phyloP scores from a whole-genome alignment of 1,140 invertebrate species.

The Spodoptera frugiperda region DNA sequence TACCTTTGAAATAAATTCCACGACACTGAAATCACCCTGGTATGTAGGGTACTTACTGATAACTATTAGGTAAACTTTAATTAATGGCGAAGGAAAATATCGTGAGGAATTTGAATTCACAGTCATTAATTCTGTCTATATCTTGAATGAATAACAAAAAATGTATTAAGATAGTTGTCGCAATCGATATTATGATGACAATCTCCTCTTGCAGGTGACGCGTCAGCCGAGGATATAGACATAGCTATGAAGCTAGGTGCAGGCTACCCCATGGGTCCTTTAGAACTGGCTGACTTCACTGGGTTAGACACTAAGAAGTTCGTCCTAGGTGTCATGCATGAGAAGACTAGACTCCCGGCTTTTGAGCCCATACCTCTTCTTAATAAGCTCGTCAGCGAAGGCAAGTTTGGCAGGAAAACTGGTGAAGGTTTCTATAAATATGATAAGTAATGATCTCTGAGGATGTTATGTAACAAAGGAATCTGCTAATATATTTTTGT shows the following conservation, averaged over 20 bases:
- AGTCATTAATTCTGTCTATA: no score
- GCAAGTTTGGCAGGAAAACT: constrained; percentile 92
- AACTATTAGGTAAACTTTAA: no score
- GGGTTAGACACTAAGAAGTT: constrained; percentile 90
- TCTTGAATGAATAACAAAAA: no score
- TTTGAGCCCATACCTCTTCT: constrained; percentile 89
- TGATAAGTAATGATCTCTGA: constrained; percentile 75
- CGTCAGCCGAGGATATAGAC: constrained; percentile 90
- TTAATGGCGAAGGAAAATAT: no score
- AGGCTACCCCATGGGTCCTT: constrained; percentile 94
- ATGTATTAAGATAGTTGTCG: no score
- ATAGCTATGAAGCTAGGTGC: constrained; percentile 94
- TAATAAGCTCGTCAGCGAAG: constrained; percentile 90
- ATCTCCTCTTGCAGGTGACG: constrained; percentile 85
- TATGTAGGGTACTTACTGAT: no score
- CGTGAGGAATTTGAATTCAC: no score
- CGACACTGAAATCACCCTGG: no score
- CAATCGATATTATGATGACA: no score
- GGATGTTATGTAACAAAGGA: not conserved
- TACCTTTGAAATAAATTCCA: no score
- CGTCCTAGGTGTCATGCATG: constrained; percentile 89
- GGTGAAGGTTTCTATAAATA: constrained; percentile 96
- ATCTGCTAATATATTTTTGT: not conserved
- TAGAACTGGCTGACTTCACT: constrained; percentile 93
- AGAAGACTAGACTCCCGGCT: constrained; percentile 90